phyloP scores from a whole-genome alignment of 2,797 vertebrate species.

The Denticeps clupeoides region DNA sequence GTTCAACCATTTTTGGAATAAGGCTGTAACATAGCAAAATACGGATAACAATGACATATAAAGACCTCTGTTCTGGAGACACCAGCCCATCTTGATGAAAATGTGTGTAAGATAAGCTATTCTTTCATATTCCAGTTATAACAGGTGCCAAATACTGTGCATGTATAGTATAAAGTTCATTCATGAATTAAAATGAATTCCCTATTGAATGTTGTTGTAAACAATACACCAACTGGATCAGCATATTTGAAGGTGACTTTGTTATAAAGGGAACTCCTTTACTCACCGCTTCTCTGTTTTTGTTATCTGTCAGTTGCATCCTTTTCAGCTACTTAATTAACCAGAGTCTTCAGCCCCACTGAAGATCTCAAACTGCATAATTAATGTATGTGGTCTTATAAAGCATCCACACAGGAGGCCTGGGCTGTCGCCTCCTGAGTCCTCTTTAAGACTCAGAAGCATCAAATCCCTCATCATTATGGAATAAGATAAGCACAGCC shows the following conservation, averaged over 20 bases:
- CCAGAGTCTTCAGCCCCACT: constrained; percentile 21
- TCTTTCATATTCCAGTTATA: no score
- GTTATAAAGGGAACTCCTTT: background rate
- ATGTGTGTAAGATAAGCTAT: no score
- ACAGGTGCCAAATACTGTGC: no score
- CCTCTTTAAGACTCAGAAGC: background rate
- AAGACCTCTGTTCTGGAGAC: no score
- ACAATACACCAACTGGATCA: no score
- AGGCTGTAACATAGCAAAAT: no score
- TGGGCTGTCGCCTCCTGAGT: background rate
- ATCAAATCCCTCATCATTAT: constrained; percentile 1
- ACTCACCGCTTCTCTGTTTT: background rate
- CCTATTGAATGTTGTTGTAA: no score
- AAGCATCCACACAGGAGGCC: background rate
- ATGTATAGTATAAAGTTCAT: no score
- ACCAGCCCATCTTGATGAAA: no score
- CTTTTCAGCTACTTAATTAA: constrained; percentile 21
- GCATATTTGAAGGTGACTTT: background rate
- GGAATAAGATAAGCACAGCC: background rate
- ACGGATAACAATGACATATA: no score
- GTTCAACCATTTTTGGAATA: no score
- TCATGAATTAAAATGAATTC: no score
- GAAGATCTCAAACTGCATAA: constrained; percentile 27
- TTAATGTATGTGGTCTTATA: constrained; percentile 22
- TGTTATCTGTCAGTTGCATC: constrained; percentile 1